Evolutionary conservation across 2,797 vertebrate genomes (phyloP), one percentile per base, ranked within the genome.

Genomic region (Sebastes cheni): DNA sequence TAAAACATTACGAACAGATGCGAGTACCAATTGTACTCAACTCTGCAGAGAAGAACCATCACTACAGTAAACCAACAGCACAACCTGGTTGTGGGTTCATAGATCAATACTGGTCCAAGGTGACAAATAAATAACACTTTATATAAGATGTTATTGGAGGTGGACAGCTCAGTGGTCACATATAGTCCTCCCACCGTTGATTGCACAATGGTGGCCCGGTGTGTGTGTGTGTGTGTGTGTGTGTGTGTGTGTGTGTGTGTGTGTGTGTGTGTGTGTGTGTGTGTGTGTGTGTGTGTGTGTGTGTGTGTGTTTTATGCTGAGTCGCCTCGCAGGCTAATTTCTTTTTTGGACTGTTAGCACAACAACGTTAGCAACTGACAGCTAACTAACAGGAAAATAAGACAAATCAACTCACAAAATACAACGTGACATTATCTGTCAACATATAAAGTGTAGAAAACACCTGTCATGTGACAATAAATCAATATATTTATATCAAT

Each of bases 311-410:
- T 94, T 94, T 93, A 90, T 94, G 93, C 94, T 94, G 93, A 93
- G 93, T 94, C 93, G 94, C 69, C 92, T 92, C 75, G 80, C 76
- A 88, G 80, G 91, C 93, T 93, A 89, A 88, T 91, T 90, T 91
- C 80, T 87, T 50, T 50, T 55, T 46, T 46, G 42, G 42, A 67
- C 85, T 82, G 81, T 85, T 93, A 93, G 92, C 93, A 92, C 83
- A 92, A 91, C 89, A 92, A 90, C 81, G 42, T 80, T 90, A 93
- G 88, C 86, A 25, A 52, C 78, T 69, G 50, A 42, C 67, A 86
- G 70, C 78, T 39, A 39, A 39, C 36, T 39, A 14, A 39, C 36
- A 39, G 36, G 27, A 78, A 69, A 36, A 80, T 12, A 20, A 32
- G 22, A 1, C 29, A 74, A 64, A 68, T 77, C 5, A 66, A 46